Percentiles rank a stretch among this genome's conserved stretches.
phyloP scores from a whole-genome alignment of 1,140 invertebrate species.

The Drosophila busckii region DNA sequence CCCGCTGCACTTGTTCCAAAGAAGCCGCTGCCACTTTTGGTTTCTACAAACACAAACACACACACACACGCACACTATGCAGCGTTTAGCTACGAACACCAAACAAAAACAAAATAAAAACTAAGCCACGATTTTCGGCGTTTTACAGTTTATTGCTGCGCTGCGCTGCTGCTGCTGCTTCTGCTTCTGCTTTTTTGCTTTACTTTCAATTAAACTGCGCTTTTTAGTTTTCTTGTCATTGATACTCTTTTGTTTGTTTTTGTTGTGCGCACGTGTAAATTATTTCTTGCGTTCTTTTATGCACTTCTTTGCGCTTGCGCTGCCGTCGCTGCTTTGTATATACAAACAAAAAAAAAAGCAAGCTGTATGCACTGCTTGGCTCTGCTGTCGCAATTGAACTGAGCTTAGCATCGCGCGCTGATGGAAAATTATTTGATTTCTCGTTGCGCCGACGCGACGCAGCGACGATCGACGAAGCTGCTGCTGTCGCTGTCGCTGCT shows the following conservation, averaged over 20 bases:
- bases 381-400: conserved; percentile 73
- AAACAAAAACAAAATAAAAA: conserved; percentile 4
- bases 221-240: too few relatives aligned
- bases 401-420: conserved; percentile 64
- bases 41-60: neutral
- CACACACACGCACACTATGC: neutral
- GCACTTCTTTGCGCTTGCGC: conserved; percentile 15
- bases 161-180: neutral
- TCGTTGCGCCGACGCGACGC: conserved; percentile 22
- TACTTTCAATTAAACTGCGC: too few relatives aligned
- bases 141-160: conserved; percentile 33
- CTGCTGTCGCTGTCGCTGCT: neutral
- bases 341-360: too few relatives aligned
- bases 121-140: neutral
- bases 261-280: too few relatives aligned
- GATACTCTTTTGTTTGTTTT: too few relatives aligned
- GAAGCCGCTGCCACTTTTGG: neutral
- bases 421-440: conserved; percentile 76
- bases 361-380: too few relatives aligned
- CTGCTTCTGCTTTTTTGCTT: conserved; percentile 13
- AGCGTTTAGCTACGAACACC: neutral
- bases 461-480: conserved; percentile 25
- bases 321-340: too few relatives aligned
- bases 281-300: too few relatives aligned
- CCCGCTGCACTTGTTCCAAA: conserved; percentile 12